These are phyloP conservation scores for Drosophila kepulauana DNA, from an alignment of 1,140 invertebrate species.

Conservation along the genomic window DNA sequence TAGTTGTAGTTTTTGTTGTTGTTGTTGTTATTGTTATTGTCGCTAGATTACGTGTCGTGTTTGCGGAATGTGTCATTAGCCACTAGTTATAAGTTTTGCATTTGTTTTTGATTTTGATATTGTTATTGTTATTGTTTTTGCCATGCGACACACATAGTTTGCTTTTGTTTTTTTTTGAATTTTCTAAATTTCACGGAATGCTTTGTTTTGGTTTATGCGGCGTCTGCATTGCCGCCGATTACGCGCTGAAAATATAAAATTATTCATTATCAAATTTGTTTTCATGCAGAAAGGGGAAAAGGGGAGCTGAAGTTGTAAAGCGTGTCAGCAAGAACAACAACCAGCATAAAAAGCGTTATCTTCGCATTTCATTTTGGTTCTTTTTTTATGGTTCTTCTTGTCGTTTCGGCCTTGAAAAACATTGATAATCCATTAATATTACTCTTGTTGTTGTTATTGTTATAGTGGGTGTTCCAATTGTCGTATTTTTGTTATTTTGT, in stretches of 20 bases:
- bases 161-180: conserved; percentile 44
- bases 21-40: conserved; percentile 39
- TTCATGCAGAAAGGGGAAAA: not conserved
- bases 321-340: conserved; percentile 35
- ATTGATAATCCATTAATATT: conserved; percentile 16
- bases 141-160: conserved; percentile 38
- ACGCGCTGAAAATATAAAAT: conserved; percentile 76
- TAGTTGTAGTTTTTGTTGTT: conserved; percentile 4
- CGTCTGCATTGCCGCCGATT: conserved; percentile 42
- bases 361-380: conserved; percentile 5
- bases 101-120: conserved; percentile 31
- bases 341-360: conserved; percentile 19
- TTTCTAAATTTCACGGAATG: conserved; percentile 12
- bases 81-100: conserved; percentile 30
- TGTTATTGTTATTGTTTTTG: conserved; percentile 46
- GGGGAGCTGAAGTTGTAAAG: conserved; percentile 17
- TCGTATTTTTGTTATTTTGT: not conserved
- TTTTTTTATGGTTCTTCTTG: conserved; percentile 13
- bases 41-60: conserved; percentile 57
- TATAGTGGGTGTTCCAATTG: conserved; percentile 11
- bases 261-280: conserved; percentile 55
- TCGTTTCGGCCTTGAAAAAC: conserved; percentile 51
- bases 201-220: conserved; percentile 43
- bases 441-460: not conserved
- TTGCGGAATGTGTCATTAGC: conserved; percentile 70